These are phyloP conservation scores for Leptopilina boulardi DNA, from an alignment of 1,140 invertebrate species.

Conservation along the genomic window DNA sequence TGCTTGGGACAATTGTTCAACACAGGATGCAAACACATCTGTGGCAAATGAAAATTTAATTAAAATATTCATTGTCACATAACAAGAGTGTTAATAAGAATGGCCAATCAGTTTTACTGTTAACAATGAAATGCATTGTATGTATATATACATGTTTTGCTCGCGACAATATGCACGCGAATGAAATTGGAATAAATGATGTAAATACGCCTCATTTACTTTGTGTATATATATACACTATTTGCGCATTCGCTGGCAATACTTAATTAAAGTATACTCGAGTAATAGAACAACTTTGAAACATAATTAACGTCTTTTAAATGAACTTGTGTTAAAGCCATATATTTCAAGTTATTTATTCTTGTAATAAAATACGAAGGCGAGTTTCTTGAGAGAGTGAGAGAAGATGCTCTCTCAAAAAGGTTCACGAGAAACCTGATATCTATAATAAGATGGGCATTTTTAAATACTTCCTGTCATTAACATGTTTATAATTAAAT, in stretches of 20 bases:
- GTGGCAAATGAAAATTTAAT: not conserved
- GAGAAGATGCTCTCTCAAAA: not conserved
- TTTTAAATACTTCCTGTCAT: conserved; percentile 13
- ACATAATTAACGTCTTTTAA: conserved; percentile 58
- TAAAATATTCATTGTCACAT: not conserved
- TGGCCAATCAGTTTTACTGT: not conserved
- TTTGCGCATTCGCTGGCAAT: conserved; percentile 34
- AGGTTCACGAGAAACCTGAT: not conserved
- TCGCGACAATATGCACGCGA: not conserved
- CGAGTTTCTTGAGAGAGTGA: not conserved
- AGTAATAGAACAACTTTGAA: conserved; percentile 50
- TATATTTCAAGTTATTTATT: conserved; percentile 3
- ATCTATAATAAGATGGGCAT: not conserved
- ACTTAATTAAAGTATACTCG: conserved; percentile 50
- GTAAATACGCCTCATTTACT: conserved; percentile 42
- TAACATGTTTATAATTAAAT: no score
- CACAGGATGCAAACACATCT: no score
- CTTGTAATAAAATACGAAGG: not conserved
- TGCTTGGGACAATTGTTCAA: not conserved
- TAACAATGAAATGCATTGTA: not conserved
- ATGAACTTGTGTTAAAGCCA: conserved; percentile 32
- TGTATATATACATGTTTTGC: not conserved
- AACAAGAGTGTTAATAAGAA: not conserved
- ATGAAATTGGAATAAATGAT: conserved; percentile 4
- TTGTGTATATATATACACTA: conserved; percentile 41